A percentile compares a stretch with the other conserved stretches of the same genome.
phyloP scores from a whole-genome alignment of 2,113 vertebrate species.

The Tricholaema leucomelas region DNA sequence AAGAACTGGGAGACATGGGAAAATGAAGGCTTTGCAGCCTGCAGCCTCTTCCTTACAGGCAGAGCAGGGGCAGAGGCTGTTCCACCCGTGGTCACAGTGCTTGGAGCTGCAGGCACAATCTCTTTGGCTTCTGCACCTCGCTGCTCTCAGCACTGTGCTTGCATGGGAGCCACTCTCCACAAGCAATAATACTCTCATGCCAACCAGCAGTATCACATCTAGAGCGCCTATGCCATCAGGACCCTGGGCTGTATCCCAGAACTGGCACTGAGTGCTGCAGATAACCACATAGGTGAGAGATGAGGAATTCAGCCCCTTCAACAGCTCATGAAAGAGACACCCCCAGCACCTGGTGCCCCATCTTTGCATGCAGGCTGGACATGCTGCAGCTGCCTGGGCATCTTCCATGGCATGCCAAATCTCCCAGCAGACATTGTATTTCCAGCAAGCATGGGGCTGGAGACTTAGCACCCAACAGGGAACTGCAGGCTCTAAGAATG shows the following conservation, averaged over 20 bases:
- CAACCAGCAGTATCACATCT: not conserved
- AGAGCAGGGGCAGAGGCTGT: not conserved
- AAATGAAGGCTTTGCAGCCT: not conserved
- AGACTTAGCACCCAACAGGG: not conserved
- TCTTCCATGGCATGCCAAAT: not conserved
- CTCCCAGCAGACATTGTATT: not conserved
- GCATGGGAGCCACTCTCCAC: not conserved
- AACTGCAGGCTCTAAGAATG: not conserved
- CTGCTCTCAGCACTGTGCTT: not conserved
- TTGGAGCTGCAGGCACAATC: not conserved
- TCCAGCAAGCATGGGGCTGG: not conserved
- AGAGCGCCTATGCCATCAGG: not conserved
- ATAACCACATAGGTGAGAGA: not conserved
- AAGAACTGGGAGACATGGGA: not conserved
- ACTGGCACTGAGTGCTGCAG: not conserved
- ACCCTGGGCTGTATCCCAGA: not conserved
- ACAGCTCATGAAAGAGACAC: not conserved
- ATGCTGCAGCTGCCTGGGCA: not conserved
- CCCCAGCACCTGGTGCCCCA: not conserved
- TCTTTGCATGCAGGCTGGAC: not conserved
- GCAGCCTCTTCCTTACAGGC: not conserved
- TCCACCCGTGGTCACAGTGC: rapidly evolving
- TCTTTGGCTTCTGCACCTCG: not conserved
- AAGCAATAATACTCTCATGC: not conserved
- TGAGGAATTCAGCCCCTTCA: not conserved